Conservation (phyloP, 2,113 vertebrate genomes). For the Serinus canaria region DNA sequence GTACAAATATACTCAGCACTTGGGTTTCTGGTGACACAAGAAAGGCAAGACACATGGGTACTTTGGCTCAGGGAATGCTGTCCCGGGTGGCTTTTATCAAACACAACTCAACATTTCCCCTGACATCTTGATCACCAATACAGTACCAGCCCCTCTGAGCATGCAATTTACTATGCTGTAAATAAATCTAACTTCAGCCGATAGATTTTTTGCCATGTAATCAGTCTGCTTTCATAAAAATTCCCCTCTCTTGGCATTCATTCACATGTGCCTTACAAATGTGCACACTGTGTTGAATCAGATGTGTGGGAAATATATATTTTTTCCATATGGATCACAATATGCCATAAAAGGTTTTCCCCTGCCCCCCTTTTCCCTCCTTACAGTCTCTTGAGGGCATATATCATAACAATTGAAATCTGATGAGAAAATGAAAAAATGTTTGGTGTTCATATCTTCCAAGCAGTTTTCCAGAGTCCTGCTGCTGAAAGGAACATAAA, state of each 20-base stretch:
- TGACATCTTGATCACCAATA: not conserved
- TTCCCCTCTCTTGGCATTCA: slow-evolving; percentile 49
- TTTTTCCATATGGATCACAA: slow-evolving; percentile 74
- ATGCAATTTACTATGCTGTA: slow-evolving; percentile 18
- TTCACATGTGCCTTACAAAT: slow-evolving; percentile 69
- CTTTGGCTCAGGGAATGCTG: not conserved
- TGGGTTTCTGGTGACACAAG: not conserved
- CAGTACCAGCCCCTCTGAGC: slow-evolving; percentile 34
- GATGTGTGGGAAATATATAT: slow-evolving; percentile 62
- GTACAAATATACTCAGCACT: not conserved
- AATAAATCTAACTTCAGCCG: slow-evolving; percentile 55
- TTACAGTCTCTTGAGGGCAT: slow-evolving; percentile 5
- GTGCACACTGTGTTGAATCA: slow-evolving; percentile 20
- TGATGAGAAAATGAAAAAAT: slow-evolving; percentile 76
- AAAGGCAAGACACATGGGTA: not conserved
- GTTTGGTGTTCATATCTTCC: slow-evolving; percentile 35
- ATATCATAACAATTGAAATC: slow-evolving; percentile 68
- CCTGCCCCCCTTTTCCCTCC: not conserved
- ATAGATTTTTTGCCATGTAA: slow-evolving; percentile 64
- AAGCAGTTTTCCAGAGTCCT: slow-evolving; percentile 72
- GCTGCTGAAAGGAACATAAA: slow-evolving; percentile 53
- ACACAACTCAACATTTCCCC: not conserved
- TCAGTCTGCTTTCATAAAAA: slow-evolving; percentile 66
- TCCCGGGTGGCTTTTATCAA: not conserved
- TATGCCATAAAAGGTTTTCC: slow-evolving; percentile 54